Evolutionary conservation across 2,888 invertebrate genomes (phyloP).

Genomic region (Calliphora vomitoria): DNA sequence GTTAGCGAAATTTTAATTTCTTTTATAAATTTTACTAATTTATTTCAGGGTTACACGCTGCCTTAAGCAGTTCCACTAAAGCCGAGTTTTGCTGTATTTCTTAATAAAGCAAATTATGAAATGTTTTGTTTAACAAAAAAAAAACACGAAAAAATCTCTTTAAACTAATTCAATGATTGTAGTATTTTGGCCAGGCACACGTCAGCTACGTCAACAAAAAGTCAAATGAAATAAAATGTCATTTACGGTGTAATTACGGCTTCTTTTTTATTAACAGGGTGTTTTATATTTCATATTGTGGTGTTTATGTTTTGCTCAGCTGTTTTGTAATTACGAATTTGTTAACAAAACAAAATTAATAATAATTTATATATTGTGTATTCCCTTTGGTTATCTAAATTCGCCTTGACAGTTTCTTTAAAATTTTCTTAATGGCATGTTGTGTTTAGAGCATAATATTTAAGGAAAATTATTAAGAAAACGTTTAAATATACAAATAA

Average conservation of each 20-base stretch:
- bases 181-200: slow-evolving; percentile 74
- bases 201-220: slow-evolving; percentile 77
- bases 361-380: slow-evolving; percentile 8
- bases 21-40: neutral
- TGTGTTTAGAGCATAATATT: neutral
- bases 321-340: slow-evolving; percentile 53
- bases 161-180: slow-evolving; percentile 44
- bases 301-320: neutral
- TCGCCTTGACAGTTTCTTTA: slow-evolving; percentile 13
- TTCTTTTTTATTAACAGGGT: neutral
- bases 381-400: neutral
- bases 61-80: slow-evolving; percentile 38
- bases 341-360: slow-evolving; percentile 45
- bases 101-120: slow-evolving; percentile 46
- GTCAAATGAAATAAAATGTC: slow-evolving; percentile 61
- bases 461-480: neutral
- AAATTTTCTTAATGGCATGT: slow-evolving; percentile 17
- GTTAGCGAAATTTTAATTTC: slow-evolving; percentile 79
- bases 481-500: neutral
- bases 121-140: slow-evolving; percentile 54
- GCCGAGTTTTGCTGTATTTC: neutral
- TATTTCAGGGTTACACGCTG: slow-evolving; percentile 37
- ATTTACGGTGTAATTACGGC: slow-evolving; percentile 42
- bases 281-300: neutral
- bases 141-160: slow-evolving; percentile 43